Conservation (phyloP, 1,140 invertebrate genomes). For the Physella acuta region DNA sequence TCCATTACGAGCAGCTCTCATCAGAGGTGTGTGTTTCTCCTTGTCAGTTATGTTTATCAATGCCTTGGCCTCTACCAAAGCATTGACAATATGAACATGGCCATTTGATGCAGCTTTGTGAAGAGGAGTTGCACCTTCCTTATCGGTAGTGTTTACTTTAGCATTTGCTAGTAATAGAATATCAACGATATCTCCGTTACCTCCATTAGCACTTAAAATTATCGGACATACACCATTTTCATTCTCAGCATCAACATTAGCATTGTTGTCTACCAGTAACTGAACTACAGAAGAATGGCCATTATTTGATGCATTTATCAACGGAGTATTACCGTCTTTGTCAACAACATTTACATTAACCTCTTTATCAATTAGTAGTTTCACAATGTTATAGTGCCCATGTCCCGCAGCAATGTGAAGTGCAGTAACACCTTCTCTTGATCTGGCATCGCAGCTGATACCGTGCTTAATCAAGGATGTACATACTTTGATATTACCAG, state of each 20-base stretch:
- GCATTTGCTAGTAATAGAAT: neutral
- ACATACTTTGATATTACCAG: conserved; percentile 14
- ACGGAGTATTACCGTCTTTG: conserved; percentile 24
- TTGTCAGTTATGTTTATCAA: neutral
- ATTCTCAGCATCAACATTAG: conserved; percentile 21
- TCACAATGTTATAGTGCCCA: conserved; percentile 15
- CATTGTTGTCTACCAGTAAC: conserved; percentile 13
- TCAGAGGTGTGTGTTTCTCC: conserved; percentile 8
- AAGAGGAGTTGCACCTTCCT: neutral
- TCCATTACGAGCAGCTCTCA: conserved; percentile 19
- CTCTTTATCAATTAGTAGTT: conserved; percentile 19
- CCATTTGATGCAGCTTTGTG: conserved; percentile 19
- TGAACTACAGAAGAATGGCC: conserved; percentile 14
- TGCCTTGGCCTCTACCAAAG: conserved; percentile 6
- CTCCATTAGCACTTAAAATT: neutral
- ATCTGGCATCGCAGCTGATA: neutral
- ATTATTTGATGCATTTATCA: conserved; percentile 22
- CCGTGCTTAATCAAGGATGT: conserved; percentile 12
- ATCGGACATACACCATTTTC: conserved; percentile 16
- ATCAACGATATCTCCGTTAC: conserved; percentile 3
- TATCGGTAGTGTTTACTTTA: neutral
- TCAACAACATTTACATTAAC: conserved; percentile 20
- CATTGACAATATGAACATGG: conserved; percentile 8
- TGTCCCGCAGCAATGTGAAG: conserved; percentile 17
- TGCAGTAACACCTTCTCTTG: conserved; percentile 21